Evolutionary conservation across 2,888 invertebrate species (phyloP).

Genomic region (Apocheima hispidaria): DNA sequence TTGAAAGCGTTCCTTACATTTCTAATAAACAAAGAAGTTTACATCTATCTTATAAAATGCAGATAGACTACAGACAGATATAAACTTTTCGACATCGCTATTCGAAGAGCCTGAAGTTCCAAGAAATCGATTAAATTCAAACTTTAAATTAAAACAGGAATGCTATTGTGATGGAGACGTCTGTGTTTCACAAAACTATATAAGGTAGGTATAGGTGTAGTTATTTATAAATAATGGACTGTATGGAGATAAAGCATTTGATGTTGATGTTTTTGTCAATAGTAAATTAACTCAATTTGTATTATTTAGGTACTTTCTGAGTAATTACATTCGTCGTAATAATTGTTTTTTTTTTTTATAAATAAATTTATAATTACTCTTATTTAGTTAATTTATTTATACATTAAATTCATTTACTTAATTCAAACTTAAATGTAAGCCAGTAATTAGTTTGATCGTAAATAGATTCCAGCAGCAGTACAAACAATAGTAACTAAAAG

Average conservation of each 20-base stretch:
- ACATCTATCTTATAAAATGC: neutral
- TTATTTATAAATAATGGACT: neutral
- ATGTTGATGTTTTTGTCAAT: too few relatives aligned
- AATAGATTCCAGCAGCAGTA: neutral
- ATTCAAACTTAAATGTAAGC: neutral
- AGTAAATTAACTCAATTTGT: too few relatives aligned
- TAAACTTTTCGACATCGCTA: constrained; percentile 27
- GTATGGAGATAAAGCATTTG: neutral
- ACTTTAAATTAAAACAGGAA: constrained; percentile 28
- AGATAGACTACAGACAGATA: constrained; percentile 8
- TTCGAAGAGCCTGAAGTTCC: constrained; percentile 26
- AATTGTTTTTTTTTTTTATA: too few relatives aligned
- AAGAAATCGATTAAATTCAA: constrained; percentile 21
- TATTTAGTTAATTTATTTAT: too few relatives aligned
- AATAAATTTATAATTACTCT: too few relatives aligned
- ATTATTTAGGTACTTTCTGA: too few relatives aligned
- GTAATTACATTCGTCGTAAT: too few relatives aligned
- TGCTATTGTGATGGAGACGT: constrained; percentile 21
- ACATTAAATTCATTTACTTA: neutral
- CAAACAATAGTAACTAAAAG: neutral
- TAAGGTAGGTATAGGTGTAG: neutral
- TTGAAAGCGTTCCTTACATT: neutral
- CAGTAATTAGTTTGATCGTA: neutral
- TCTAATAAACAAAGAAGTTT: constrained; percentile 3
- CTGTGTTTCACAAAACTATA: constrained; percentile 11